Evolutionary conservation across 2,888 invertebrate genomes (phyloP), one percentile per base, ranked within the genome.

Genomic region (Lasius platythorax): DNA sequence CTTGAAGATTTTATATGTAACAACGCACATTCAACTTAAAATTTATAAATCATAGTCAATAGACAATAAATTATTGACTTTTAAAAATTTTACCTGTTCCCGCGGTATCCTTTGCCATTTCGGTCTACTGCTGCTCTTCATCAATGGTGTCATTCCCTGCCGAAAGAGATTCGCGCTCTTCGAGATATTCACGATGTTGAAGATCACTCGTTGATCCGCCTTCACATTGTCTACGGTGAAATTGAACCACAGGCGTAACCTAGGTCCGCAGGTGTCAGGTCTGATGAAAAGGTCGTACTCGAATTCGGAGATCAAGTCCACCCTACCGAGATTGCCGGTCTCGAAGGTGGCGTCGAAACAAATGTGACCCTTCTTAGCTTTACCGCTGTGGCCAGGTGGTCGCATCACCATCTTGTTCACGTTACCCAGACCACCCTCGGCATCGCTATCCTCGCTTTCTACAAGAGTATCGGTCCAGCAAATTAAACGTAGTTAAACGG

Each of bases 341-440:
- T 99, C 99, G 95, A 98, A 99, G 23, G 99, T 98, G 2, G 99
- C 99, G 95, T 99, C 99, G 95, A 99, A 99, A 93, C 99, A 99
- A 37, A 99, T 96, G 94, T 99, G 99, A 3, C 99, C 99, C 87
- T 98, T 97, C 95, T 99, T 99, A 15, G 99, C 99, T 95, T 99
- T 98, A 1, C 99, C 99, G 93, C 98, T 98, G 94, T 98, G 98
- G 0, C 98, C 98, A 0, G 98, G 97, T 8, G 98, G 98, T 28
- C 98, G 96, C 94, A 99, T 97, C 70, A 98, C 98, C 92, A 98
- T 96, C 83, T 98, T 97, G 93, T 97, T 98, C 75, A 99, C 97
- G 95, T 99, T 99, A 28, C 99, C 99, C 90, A 99, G 95, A 18
- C 99, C 99, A 68, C 98, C 98, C 94, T 99, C 99, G 84, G 98